A percentile compares a stretch with the other conserved stretches of the same genome.
phyloP scores from a whole-genome alignment of 2,888 invertebrate species.

The Conus canariensis region DNA sequence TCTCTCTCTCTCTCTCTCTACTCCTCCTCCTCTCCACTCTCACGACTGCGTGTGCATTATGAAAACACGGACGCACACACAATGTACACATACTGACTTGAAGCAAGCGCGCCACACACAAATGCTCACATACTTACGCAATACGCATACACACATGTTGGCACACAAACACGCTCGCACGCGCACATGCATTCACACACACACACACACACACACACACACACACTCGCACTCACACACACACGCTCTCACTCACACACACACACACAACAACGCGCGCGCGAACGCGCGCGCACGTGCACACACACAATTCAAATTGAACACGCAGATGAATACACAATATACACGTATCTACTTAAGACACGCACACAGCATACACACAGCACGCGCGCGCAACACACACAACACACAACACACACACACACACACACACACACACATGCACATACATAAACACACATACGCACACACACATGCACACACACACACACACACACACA shows the following conservation, averaged over 20 bases:
- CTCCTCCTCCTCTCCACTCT: neutral
- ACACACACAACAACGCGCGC: neutral
- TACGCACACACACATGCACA: neutral
- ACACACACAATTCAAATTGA: neutral
- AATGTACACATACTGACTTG: no score
- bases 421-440: neutral
- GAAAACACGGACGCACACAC: no score
- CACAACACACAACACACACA: neutral
- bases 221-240: neutral
- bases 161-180: no score
- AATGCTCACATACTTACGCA: no score
- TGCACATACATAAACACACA: no score
- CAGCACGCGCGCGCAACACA: neutral
- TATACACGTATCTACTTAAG: no score
- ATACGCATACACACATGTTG: no score
- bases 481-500: neutral
- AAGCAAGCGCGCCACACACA: neutral
- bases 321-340: neutral
- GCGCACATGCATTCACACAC: neutral
- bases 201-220: neutral
- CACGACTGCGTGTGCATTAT: neutral
- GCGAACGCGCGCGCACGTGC: neutral
- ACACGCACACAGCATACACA: neutral
- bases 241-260: neutral
- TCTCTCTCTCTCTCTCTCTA: no score